Evolutionary conservation across 2,113 vertebrate genomes (phyloP).

Genomic region (Salminus brasiliensis): DNA sequence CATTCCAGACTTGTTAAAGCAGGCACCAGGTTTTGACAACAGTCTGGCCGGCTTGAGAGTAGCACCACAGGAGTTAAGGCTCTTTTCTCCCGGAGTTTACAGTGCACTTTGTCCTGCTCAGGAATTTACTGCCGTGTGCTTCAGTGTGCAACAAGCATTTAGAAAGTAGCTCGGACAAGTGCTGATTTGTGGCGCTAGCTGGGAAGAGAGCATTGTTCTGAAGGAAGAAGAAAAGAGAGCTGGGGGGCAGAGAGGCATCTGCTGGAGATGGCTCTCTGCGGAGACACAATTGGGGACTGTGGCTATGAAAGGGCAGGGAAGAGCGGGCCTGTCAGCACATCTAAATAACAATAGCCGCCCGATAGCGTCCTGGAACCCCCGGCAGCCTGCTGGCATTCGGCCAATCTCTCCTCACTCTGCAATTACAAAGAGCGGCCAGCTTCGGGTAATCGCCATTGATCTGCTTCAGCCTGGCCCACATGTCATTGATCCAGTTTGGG

Average conservation of each 20-base stretch:
- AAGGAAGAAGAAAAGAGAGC: constrained; percentile 8
- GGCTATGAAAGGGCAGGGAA: constrained; percentile 42
- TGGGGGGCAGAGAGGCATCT: constrained; percentile 4
- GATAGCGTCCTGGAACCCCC: constrained; percentile 26
- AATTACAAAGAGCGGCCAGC: constrained; percentile 62
- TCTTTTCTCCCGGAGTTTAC: constrained; percentile 32
- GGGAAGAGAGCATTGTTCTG: constrained; percentile 40
- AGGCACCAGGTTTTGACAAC: constrained; percentile 21
- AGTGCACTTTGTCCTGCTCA: constrained; percentile 7
- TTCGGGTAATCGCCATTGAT: constrained; percentile 59
- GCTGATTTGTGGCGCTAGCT: constrained; percentile 39
- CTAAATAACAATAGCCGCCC: constrained; percentile 56
- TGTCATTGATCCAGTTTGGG: constrained; percentile 48
- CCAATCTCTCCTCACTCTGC: constrained; percentile 61
- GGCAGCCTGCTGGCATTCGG: constrained; percentile 35
- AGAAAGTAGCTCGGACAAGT: constrained; percentile 21
- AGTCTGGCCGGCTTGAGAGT: constrained; percentile 20
- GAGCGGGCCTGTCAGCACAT: constrained; percentile 56
- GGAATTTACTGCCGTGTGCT: constrained; percentile 36
- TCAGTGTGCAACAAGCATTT: constrained; percentile 36
- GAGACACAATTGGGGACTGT: constrained; percentile 45
- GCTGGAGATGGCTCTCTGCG: neutral
- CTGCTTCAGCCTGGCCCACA: constrained; percentile 38
- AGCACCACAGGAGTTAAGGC: constrained; percentile 14
- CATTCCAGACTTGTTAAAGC: constrained; percentile 27